These are phyloP conservation scores for Aegithalos caudatus DNA, from an alignment of 2,113 vertebrate species.

Conservation along the genomic window DNA sequence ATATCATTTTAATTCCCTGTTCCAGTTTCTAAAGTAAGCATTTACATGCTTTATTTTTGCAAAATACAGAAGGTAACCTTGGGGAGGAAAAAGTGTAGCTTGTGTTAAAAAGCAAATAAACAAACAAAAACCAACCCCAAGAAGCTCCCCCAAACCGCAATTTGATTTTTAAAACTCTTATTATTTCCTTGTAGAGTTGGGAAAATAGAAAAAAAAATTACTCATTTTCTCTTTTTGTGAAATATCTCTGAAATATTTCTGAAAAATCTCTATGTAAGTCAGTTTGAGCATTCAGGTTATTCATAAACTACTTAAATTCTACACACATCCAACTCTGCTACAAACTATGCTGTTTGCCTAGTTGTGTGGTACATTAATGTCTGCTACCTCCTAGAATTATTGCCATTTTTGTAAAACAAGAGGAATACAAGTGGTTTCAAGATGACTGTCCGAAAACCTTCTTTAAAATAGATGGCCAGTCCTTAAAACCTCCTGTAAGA, in stretches of 20 bases:
- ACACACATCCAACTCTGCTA: neutral
- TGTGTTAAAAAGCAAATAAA: neutral
- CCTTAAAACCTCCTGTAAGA: neutral
- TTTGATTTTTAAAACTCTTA: neutral
- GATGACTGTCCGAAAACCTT: neutral
- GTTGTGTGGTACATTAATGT: neutral
- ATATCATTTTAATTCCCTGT: conserved; percentile 73
- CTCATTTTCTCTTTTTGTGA: neutral
- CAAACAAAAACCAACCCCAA: neutral
- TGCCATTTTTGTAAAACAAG: neutral
- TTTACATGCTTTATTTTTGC: conserved; percentile 62
- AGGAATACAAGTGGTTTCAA: neutral
- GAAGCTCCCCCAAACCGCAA: neutral
- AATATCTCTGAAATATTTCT: neutral
- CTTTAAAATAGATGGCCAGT: neutral
- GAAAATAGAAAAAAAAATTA: neutral
- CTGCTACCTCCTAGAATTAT: neutral
- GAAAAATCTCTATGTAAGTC: neutral
- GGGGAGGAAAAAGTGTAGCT: neutral
- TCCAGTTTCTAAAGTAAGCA: conserved; percentile 66
- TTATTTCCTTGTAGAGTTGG: neutral
- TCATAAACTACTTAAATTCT: neutral
- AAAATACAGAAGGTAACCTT: conserved; percentile 14
- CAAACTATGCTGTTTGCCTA: neutral
- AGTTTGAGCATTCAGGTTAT: neutral